Evolutionary conservation across 2,797 vertebrate species (phyloP), one percentile per base, ranked within the genome.

Genomic region (Salmo trutta): DNA sequence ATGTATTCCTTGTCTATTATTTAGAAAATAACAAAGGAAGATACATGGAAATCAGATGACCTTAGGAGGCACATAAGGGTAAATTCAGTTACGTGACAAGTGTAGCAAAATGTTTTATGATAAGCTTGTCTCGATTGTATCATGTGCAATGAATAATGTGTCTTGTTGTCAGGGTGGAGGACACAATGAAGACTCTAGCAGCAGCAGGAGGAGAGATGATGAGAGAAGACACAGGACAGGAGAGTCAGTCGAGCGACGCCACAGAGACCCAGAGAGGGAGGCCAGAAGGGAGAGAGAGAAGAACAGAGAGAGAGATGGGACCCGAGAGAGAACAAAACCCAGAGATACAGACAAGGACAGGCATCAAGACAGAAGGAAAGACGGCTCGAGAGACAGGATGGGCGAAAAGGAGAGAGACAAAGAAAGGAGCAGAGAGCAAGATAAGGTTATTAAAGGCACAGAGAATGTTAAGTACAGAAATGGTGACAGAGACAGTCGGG

Each of bases 11-110:
- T 66, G 3, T 21, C 0, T 76, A 0, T 81, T 78, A 2, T 85
- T 69, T 74, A 96, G 96, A 95, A 92, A 94, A 85, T 93, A 91
- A 94, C 94, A 52, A 98, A 91, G 92, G 97, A 99, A 87, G 97
- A 99, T 85, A 99, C 98, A 53, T 99, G 98, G 98, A 97, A 91
- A 90, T 77, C 96, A 78, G 95, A 96, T 67, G 98, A 99, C 59
- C 94, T 99, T 79, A 95, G 87, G 81, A 96, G 83, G 88, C 91
- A 97, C 79, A 89, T 99, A 41, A 90, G 85, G 93, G 97, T 97
- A 91, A 85, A 73, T 80, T 75, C 69, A 41, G 27, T 1, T 47
- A 27, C 21, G 21, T 67, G 41, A 12, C 10, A 4, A 52, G 67
- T 64, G 19, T 17, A 21, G 16, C 52, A n/a, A 4, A n/a, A 29